Evolutionary conservation across 1,140 invertebrate genomes (phyloP), one percentile per base, ranked within the genome.

Genomic region (Heterodera carotae): DNA sequence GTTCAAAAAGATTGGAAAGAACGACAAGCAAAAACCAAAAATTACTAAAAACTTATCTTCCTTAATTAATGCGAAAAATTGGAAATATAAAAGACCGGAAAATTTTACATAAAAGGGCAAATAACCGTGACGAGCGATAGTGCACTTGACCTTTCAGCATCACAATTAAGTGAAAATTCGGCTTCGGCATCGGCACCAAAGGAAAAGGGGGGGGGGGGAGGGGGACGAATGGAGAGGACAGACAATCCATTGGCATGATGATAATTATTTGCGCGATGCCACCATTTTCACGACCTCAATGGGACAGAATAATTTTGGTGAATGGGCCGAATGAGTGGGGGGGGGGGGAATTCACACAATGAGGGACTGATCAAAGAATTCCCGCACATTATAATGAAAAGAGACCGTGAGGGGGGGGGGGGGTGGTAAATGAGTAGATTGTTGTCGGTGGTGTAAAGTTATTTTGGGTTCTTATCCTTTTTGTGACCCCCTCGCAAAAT

Each of bases 191-290:
- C 48, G 48, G 48, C 12, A 18, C 48, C 48, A 25, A 56, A 56
- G 48, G 48, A 4, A 56, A 56, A 56, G 18, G 48, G 48, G 22
- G 22, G 5, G 48, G 22, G 0, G 1, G 39, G 12, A 18, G 12
- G 48, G 48, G 39, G 7, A 12, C 15, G 39, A 43, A 12, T 43
- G 39, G 48, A 22, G 15, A 56, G 48, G 22, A 56, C 15, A 56
- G 48, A 56, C 48, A 56, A 56, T 56, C 48, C 48, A 56, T 22
- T 56, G 48, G 48, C 48, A 56, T 22, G 48, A 43, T 43, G 39
- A 22, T 56, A 56, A 56, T 56, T 56, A 56, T 56, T 56, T 56
- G 48, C 48, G 48, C 48, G 48, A 56, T 56, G 48, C 48, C 48
- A 56, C 48, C 48, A 56, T 56, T 22, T 22, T 22, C 0, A 53